Evolutionary conservation across 2,113 vertebrate species (phyloP).

Genomic region (Notechis scutatus): DNA sequence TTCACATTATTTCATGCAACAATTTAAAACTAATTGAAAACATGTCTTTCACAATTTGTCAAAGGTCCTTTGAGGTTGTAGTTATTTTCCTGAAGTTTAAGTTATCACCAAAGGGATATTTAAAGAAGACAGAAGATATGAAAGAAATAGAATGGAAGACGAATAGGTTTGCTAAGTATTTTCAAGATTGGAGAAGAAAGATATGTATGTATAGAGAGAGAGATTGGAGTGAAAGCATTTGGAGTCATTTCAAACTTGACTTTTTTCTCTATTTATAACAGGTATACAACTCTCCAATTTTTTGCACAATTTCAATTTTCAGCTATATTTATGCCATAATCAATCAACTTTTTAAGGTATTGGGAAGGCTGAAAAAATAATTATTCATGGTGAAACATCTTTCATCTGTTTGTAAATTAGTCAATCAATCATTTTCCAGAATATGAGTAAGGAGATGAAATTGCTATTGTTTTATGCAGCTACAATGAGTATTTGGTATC

Average conservation of each 20-base stretch:
- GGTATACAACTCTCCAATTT: background rate
- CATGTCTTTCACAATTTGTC: background rate
- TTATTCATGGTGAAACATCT: background rate
- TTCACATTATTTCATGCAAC: background rate
- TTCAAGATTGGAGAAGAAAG: background rate
- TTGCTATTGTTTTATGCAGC: background rate
- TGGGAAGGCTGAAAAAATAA: background rate
- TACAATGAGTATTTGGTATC: background rate
- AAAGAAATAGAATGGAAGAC: background rate
- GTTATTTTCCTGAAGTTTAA: background rate
- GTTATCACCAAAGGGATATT: background rate
- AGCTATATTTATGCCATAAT: background rate
- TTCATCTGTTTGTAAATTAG: background rate
- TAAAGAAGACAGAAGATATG: background rate
- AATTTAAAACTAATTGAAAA: background rate
- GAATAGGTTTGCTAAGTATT: background rate
- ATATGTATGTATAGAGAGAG: background rate
- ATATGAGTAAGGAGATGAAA: background rate
- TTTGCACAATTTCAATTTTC: background rate
- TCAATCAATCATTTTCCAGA: background rate
- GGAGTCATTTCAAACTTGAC: background rate
- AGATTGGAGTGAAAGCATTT: background rate
- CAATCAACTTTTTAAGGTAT: background rate
- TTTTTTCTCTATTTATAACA: background rate
- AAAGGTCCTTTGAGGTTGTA: background rate